Evolutionary conservation across 2,888 invertebrate species (phyloP), one percentile per base, ranked within the genome.

Genomic region (Phlogophora meticulosa): DNA sequence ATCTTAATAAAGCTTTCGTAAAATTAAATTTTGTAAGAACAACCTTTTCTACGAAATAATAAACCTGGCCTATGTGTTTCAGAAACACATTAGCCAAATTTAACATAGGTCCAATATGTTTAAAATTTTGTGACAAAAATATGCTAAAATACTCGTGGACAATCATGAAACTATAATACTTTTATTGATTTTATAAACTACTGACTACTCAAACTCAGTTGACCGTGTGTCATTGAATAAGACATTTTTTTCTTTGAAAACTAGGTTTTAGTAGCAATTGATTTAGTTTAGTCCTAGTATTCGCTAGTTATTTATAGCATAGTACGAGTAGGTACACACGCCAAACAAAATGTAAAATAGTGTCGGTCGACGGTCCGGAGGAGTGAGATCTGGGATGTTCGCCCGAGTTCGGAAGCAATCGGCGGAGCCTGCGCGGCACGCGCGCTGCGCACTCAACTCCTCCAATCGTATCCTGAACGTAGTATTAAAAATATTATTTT

Each of bases 401-500:
- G 90, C 83, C 72, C 66, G 72, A 69, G 78, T 70, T 92, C 93
- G 93, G 88, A 76, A 70, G 80, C 74, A 76, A 76, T 91, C 91
- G 92, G 85, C 72, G 84, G 92, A 90, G 91, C 82, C 85, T 92
- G 91, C 93, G 90, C 88, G 69, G 69, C 82, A 78, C 43, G 60
- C 79, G 83, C 87, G 82, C 78, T 86, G 85, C 88, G 88, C 89
- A 89, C 91, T 92, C 92, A 88, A 85, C 88, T 87, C 87, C 88
- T 85, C 90, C 92, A 92, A 93, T 92, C 90, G 92, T 90, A 92
- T 91, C 90, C 92, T 91, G 90, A 91, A 89, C 90, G 91, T 92
- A 93, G 91, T 92, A 91, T 92, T 90, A 94, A 92, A 92, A 94
- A 93, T 93, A 93, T 90, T 91, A 91, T 93, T 94, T 95, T 94